phyloP scores from a whole-genome alignment of 1,140 invertebrate genomes.

The Littorina saxatilis region DNA sequence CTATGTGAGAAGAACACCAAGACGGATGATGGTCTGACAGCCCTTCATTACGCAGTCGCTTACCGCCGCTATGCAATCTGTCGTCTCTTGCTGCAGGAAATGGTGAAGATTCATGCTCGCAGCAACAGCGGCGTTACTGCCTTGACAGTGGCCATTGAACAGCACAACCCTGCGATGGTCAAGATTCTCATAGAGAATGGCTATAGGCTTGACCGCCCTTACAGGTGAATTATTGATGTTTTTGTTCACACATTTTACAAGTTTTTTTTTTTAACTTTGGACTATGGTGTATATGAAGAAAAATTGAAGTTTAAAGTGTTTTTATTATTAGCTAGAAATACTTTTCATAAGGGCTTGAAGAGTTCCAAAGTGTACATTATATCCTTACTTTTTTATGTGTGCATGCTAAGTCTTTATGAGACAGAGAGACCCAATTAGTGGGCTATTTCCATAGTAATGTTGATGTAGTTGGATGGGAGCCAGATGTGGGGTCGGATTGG shows the following conservation, averaged over 20 bases:
- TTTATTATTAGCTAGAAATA: background rate
- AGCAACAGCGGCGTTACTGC: constrained; percentile 66
- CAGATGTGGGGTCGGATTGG: too few relatives aligned
- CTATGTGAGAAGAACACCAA: constrained; percentile 67
- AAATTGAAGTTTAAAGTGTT: background rate
- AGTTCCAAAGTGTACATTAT: too few relatives aligned
- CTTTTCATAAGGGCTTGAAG: background rate
- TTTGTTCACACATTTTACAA: background rate
- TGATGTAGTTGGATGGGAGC: too few relatives aligned
- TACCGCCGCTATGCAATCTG: constrained; percentile 67
- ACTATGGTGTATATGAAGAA: background rate
- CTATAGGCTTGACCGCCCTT: constrained; percentile 66
- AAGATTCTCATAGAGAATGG: constrained; percentile 63
- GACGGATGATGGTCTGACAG: constrained; percentile 66
- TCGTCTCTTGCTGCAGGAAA: constrained; percentile 63
- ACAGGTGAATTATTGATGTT: constrained; percentile 36
- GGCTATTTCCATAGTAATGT: too few relatives aligned
- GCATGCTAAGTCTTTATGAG: too few relatives aligned
- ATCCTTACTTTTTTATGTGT: too few relatives aligned
- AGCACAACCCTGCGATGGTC: constrained; percentile 68
- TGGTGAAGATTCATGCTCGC: constrained; percentile 60
- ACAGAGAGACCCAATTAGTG: too few relatives aligned
- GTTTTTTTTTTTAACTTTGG: background rate
- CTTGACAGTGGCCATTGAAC: constrained; percentile 69
- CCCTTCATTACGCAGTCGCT: constrained; percentile 68